phyloP scores from a whole-genome alignment of 2,797 vertebrate species.

The Florisuga fusca region DNA sequence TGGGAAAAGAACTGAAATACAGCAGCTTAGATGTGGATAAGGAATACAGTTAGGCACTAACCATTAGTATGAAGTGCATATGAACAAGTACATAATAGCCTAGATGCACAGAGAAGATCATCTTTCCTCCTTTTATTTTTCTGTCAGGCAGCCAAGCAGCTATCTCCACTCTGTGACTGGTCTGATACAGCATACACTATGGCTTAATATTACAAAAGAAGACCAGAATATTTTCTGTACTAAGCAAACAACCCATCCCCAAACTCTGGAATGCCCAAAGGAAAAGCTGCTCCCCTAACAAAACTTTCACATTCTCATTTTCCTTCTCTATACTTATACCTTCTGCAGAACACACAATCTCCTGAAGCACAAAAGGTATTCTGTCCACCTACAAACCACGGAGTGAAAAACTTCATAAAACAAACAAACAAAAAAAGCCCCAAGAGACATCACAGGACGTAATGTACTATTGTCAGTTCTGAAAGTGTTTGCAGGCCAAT shows the following conservation, averaged over 20 bases:
- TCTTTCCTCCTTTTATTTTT: background rate
- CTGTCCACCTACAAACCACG: background rate
- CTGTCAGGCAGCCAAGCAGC: background rate
- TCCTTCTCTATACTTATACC: background rate
- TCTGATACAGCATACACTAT: background rate
- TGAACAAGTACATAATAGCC: background rate
- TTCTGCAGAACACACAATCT: background rate
- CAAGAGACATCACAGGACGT: background rate
- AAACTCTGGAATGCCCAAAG: background rate
- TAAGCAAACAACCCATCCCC: background rate
- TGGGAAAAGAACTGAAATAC: background rate
- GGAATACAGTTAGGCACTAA: background rate
- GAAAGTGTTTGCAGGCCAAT: background rate
- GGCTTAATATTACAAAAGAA: background rate
- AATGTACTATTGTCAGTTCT: background rate
- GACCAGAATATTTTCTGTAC: background rate
- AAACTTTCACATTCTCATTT: background rate
- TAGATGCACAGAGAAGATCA: background rate
- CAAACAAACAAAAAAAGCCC: background rate
- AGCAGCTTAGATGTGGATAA: background rate
- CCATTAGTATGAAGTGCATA: background rate
- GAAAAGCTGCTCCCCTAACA: background rate
- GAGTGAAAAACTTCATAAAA: background rate
- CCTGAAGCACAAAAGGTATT: background rate
- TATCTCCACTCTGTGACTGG: background rate